Evolutionary conservation across 2,888 invertebrate genomes (phyloP), one percentile per base, ranked within the genome.

Genomic region (Andricus quercusramuli): DNA sequence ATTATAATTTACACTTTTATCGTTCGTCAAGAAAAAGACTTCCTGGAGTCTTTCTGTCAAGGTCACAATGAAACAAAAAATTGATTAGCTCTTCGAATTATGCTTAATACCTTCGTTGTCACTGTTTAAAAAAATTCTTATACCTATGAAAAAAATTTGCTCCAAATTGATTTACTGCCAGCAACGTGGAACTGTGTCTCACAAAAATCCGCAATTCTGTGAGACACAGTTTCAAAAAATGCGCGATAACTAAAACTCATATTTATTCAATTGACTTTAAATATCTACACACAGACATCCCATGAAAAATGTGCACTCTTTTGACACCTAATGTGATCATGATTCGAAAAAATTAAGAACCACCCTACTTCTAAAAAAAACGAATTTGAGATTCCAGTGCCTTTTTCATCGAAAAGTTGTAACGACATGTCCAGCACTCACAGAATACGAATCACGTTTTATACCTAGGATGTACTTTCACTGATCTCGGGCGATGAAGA

Each of bases 11-110:
- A 70, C 47, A 51, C 17, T 70, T 11, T 13, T 51, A 56, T 74
- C 74, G 56, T 74, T 74, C 29, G 56, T 56, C 56, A 68, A 22
- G 17, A 68, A 47, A 68, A 44, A 56, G 74, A 74, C 74, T 56
- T 59, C 59, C 29, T 56, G 32, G 47, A 25, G 74, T 74, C 74
- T 37, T n/a, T 59, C 56, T n/a, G n/a, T 56, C n/a, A 29, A 13
- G 8, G 47, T 68, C 17, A 56, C n/a, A 20, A 32, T 74, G n/a
- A 56, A 59, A 56, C 29, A 29, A 64, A 64, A 59, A 64, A 62
- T 15, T 62, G 3, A 6, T 64, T n/a, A 32, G 20, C 8, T 74
- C 56, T 74, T 13, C 29, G 56, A 74, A 64, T 64, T 25, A 64
- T 13, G 29, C 62, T 17, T 17, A 29, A 64, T 64, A 17, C 25